These are phyloP conservation scores for Cyanoramphus novaezelandiae DNA, from an alignment of 2,113 vertebrate species.

Conservation along the genomic window DNA sequence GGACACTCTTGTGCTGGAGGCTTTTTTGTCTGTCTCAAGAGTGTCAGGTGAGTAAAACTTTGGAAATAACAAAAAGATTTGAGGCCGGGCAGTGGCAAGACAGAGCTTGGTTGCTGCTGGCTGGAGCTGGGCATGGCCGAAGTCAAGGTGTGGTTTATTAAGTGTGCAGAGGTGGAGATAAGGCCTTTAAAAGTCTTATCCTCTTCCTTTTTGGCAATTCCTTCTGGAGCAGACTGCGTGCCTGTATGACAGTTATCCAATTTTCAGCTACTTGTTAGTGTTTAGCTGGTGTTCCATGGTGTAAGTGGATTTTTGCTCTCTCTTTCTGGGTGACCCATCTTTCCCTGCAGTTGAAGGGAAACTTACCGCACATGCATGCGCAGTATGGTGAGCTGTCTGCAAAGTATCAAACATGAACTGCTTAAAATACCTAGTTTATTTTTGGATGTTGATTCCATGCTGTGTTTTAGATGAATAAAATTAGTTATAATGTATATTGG, in stretches of 20 bases:
- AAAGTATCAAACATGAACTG: not conserved
- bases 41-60: rapidly evolving
- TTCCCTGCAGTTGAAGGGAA: not conserved
- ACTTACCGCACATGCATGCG: not conserved
- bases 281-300: not conserved
- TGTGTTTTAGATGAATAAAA: not conserved
- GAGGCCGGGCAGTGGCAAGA: not conserved
- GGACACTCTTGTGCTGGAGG: rapidly evolving
- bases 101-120: not conserved
- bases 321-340: slow-evolving; percentile 10
- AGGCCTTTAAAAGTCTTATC: not conserved
- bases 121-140: not conserved
- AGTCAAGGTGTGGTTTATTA: rapidly evolving
- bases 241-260: not conserved
- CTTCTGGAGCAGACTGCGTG: not conserved
- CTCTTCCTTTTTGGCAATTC: not conserved
- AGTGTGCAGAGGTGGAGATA: not conserved
- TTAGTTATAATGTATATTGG: not conserved
- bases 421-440: not conserved
- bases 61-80: not conserved
- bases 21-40: not conserved
- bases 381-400: not conserved
- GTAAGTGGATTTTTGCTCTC: rapidly evolving
- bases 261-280: not conserved
- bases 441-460: not conserved